Evolutionary conservation across 2,797 vertebrate genomes (phyloP), one percentile per base, ranked within the genome.

Genomic region (Pseudocheirus occidentalis): DNA sequence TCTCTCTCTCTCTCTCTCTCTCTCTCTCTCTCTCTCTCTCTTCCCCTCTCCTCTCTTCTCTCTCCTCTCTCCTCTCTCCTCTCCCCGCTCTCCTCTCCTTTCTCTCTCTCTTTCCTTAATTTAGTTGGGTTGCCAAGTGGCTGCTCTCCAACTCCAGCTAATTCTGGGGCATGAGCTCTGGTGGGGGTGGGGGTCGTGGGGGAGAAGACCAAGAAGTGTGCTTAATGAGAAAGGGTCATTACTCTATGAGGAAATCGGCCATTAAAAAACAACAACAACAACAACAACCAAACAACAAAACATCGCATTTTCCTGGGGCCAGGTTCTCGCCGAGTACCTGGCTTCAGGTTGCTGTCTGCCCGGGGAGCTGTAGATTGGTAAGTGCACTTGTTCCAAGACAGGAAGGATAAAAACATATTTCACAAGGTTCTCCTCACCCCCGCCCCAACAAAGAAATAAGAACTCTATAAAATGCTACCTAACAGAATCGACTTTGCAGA

Each of bases 61-160:
- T 92, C 87, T 54, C 29, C 18, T 90, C 52, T 29, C 55, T 56
- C 52, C 90, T 57, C 55, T 57, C 55, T n/a, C 40, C 21, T 92
- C 53, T 92, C 87, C 54, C 34, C 13, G 89, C 52, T 29, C 55
- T 55, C 46, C 90, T 57, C 55, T 66, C 90, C 62, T 31, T 90
- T 57, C 91, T 27, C 59, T n/a, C 66, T 40, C n/a, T 40, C 66
- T 95, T 97, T 94, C 54, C 95, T 96, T 96, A 95, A 95, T 91
- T 97, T 97, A 96, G 96, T 98, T 97, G 93, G 92, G 95, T 95
- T 97, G 94, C 97, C 97, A 97, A 95, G 96, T 96, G 95, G 96
- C 93, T 97, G 97, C 96, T 96, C 97, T 93, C 97, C 96, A 92
- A 94, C 97, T 97, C 94, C 93, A 89, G 91, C 96, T 97, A 94